phyloP scores from a whole-genome alignment of 2,797 vertebrate genomes.

The Hemibagrus guttatus region DNA sequence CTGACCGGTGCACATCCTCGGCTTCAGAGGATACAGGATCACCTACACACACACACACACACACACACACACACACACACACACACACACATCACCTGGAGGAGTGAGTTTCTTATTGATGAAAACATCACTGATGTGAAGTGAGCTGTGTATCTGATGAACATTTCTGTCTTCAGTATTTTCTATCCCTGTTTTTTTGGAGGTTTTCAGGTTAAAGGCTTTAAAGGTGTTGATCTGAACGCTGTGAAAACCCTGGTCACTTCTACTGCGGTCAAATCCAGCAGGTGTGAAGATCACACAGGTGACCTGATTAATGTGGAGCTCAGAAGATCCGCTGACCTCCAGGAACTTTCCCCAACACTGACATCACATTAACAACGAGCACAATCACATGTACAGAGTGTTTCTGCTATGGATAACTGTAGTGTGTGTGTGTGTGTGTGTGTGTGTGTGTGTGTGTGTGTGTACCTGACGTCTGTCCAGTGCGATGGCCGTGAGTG shows the following conservation, averaged over 20 bases:
- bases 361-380: no score
- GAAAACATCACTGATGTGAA: no score
- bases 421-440: background rate
- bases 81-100: background rate
- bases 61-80: slow-evolving; percentile 70
- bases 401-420: background rate
- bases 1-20: slow-evolving; percentile 81
- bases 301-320: background rate
- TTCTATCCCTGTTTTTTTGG: background rate
- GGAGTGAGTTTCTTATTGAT: no score
- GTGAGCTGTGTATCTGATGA: background rate
- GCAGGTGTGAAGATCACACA: background rate
- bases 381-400: no score
- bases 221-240: background rate
- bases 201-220: background rate
- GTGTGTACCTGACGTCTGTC: slow-evolving; percentile 87
- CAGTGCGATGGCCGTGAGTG: slow-evolving; percentile 89
- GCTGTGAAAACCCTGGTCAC: background rate
- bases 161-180: background rate
- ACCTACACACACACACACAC: slow-evolving; percentile 72
- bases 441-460: background rate
- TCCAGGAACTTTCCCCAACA: background rate
- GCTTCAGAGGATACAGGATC: slow-evolving; percentile 89
- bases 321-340: background rate
- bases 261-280: no score